Evolutionary conservation across 2,888 invertebrate species (phyloP), one percentile per base, ranked within the genome.

Genomic region (Pristionchus mayeri): DNA sequence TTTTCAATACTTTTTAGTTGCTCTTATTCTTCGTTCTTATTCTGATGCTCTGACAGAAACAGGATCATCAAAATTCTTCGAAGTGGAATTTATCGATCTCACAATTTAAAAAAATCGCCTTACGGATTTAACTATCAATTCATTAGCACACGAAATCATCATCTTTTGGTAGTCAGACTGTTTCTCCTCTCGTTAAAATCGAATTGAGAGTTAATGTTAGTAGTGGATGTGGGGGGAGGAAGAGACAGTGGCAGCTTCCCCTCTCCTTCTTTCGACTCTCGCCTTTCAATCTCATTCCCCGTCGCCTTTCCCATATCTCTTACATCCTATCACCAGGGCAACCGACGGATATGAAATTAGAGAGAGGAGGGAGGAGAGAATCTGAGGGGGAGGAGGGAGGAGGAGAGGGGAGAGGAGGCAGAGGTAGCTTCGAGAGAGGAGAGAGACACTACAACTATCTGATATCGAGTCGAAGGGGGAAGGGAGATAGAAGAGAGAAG

Each of bases 271-370:
- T 24, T 57, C 57, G 34, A 24, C 76, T 30, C 44, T 40, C 48
- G 24, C 76, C 76, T 40, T 50, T 50, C 50, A 50, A 78, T 52
- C 76, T 78, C 76, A 50, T 30, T 27, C 18, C 76, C 75, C 34
- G 9, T 27, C n/a, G 37, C 76, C 50, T 78, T 50, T 78, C 76
- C 40, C 76, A 50, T 78, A 78, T 78, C 76, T 78, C 76, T 78
- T 78, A 78, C 76, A 78, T 78, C 48, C 50, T 50, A 78, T 78
- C 76, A 78, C 76, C 76, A 50, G 27, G 76, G 76, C 76, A 78
- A 78, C 76, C 50, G 52, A 50, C 50, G 34, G 80, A 57, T 80
- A 57, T 80, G 80, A 50, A 80, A 80, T 80, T 80, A 80, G 80
- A 80, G 54, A 57, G 52, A 80, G 37, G 40, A 11, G 27, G 7